Evolutionary conservation across 2,888 invertebrate genomes (phyloP).

Genomic region (Stenolophus ochropezus): DNA sequence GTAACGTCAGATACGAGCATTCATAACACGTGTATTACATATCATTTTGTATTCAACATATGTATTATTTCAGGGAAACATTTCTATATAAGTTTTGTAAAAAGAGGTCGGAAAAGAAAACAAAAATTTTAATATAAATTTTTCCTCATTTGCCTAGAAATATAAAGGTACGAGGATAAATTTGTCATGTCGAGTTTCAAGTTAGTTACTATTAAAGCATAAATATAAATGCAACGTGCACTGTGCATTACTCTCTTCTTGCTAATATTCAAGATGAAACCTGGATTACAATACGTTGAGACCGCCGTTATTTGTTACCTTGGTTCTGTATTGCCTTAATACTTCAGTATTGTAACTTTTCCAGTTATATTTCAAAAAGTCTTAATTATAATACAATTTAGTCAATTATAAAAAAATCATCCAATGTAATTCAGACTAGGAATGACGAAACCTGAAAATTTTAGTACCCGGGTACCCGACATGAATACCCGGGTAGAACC

Average conservation of each 20-base stretch:
- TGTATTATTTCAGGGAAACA: background rate
- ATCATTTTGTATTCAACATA: background rate
- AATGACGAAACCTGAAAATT: too few species aligned
- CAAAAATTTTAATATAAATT: background rate
- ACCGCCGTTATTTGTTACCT: too few species aligned
- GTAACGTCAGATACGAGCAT: background rate
- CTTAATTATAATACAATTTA: too few species aligned
- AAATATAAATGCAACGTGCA: background rate
- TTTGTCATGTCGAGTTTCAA: background rate
- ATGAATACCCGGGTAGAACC: too few species aligned
- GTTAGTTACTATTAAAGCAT: background rate
- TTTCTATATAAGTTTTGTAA: constrained; percentile 3
- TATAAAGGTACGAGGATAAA: background rate
- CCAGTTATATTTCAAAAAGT: too few species aligned
- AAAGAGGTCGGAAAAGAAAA: constrained; percentile 6
- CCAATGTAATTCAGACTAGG: too few species aligned
- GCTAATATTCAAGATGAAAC: background rate
- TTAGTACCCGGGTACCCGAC: too few species aligned
- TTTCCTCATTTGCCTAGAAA: constrained; percentile 7
- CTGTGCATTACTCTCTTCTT: background rate
- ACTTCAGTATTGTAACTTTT: too few species aligned
- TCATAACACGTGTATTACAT: background rate
- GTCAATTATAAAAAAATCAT: too few species aligned
- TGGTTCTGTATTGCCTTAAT: too few species aligned
- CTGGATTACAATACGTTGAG: too few species aligned